A percentile compares a stretch with the other conserved stretches of the same genome.
Conservation (phyloP, 1,140 invertebrate species). For the Drosophila teissieri region DNA sequence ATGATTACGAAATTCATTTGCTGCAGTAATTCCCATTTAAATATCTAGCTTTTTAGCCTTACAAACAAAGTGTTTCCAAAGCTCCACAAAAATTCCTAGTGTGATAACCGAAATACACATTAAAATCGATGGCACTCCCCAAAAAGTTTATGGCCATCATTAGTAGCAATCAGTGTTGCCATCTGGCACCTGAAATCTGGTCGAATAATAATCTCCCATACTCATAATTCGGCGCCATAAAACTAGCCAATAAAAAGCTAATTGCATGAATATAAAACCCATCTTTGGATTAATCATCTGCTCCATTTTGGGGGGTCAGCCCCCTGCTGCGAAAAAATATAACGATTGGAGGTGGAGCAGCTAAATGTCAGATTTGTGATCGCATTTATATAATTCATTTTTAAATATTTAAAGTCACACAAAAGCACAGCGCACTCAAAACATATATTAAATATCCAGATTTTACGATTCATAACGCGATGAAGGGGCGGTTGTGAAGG, state of each 20-base stretch:
- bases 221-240: slow-evolving; percentile 6
- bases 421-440: slow-evolving; percentile 51
- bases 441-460: slow-evolving; percentile 77
- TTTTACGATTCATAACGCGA: slow-evolving; percentile 75
- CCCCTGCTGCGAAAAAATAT: slow-evolving; percentile 11
- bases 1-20: neutral
- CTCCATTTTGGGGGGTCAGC: slow-evolving; percentile 36
- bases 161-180: slow-evolving; percentile 17
- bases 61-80: neutral
- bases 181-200: slow-evolving; percentile 9
- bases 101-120: neutral
- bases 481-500: slow-evolving; percentile 38
- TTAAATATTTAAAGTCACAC: slow-evolving; percentile 70
- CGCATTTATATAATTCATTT: slow-evolving; percentile 82
- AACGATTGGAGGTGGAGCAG: slow-evolving; percentile 22
- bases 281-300: slow-evolving; percentile 52
- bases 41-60: neutral
- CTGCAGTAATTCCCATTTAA: no score
- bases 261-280: slow-evolving; percentile 67
- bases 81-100: neutral
- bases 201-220: neutral
- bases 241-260: slow-evolving; percentile 57
- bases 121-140: slow-evolving; percentile 2
- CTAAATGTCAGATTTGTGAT: slow-evolving; percentile 72
- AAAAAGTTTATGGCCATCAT: slow-evolving; percentile 16